These are phyloP conservation scores for Camponotus vicinus DNA, from an alignment of 1,140 invertebrate genomes.

Conservation along the genomic window DNA sequence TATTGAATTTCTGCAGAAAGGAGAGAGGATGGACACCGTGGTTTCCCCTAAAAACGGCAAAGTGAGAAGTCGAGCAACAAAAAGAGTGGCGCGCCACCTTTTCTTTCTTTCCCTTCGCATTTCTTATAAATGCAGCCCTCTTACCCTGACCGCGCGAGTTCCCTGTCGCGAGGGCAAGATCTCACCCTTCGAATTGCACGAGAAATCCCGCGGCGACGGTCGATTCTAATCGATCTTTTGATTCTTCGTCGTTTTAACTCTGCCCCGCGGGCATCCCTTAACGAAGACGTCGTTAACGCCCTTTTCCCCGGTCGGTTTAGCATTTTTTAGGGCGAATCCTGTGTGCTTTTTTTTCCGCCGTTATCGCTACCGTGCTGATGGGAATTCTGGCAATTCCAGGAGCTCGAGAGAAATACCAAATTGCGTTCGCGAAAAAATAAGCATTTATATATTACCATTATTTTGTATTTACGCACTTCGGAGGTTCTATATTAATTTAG, in stretches of 20 bases:
- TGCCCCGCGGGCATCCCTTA: conserved; percentile 76
- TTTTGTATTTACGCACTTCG: conserved; percentile 2
- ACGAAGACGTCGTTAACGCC: conserved; percentile 70
- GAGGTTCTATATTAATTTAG: neutral
- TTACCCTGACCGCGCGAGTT: conserved; percentile 18
- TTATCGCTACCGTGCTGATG: conserved; percentile 53
- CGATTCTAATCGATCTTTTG: conserved; percentile 77
- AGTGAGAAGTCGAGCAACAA: conserved; percentile 65
- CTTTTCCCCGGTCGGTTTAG: conserved; percentile 29
- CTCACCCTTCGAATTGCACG: conserved; percentile 63
- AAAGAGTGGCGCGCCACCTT: conserved; percentile 62
- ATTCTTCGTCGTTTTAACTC: conserved; percentile 73
- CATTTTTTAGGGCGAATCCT: conserved; percentile 37
- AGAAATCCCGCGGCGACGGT: conserved; percentile 70
- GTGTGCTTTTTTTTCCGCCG: conserved; percentile 5
- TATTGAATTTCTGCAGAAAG: conserved; percentile 79
- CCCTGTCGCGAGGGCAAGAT: conserved; percentile 58
- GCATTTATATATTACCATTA: neutral
- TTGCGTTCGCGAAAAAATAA: neutral
- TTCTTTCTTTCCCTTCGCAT: conserved; percentile 24
- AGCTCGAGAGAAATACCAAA: conserved; percentile 5
- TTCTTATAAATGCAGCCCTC: conserved; percentile 60
- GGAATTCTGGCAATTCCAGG: conserved; percentile 64
- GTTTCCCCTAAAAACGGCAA: conserved; percentile 59
- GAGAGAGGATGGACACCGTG: conserved; percentile 63